phyloP scores from a whole-genome alignment of 2,888 invertebrate species.

The Xestia ashworthii region DNA sequence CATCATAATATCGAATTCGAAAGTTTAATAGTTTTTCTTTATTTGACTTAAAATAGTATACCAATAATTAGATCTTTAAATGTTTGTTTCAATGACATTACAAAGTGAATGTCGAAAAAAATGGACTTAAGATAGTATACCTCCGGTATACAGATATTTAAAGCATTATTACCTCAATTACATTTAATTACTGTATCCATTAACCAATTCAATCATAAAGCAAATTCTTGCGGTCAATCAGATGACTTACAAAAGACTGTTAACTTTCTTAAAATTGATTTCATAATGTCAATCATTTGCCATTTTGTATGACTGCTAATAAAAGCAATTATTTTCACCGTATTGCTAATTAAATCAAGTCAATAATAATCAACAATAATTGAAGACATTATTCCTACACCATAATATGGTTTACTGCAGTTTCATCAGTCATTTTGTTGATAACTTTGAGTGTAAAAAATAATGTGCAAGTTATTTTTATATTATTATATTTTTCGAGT shows the following conservation, averaged over 20 bases:
- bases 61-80: too few species aligned
- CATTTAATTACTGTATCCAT: background rate
- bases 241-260: slow-evolving; percentile 10
- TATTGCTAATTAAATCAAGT: slow-evolving; percentile 17
- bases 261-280: slow-evolving; percentile 1
- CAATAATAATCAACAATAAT: slow-evolving; percentile 6
- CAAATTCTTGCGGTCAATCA: slow-evolving; percentile 1
- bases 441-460: background rate
- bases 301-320: slow-evolving; percentile 7
- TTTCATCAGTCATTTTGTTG: slow-evolving; percentile 4
- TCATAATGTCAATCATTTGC: background rate
- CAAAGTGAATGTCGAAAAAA: too few species aligned
- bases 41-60: too few species aligned
- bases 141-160: background rate
- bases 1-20: too few species aligned
- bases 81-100: too few species aligned
- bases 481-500: background rate
- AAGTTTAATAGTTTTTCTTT: too few species aligned
- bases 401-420: background rate
- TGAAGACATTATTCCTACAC: background rate
- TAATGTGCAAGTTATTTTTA: background rate
- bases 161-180: background rate
- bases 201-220: background rate
- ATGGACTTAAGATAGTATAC: too few species aligned
- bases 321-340: background rate